Conservation (phyloP, 1,140 invertebrate species). For the Wasmannia auropunctata region DNA sequence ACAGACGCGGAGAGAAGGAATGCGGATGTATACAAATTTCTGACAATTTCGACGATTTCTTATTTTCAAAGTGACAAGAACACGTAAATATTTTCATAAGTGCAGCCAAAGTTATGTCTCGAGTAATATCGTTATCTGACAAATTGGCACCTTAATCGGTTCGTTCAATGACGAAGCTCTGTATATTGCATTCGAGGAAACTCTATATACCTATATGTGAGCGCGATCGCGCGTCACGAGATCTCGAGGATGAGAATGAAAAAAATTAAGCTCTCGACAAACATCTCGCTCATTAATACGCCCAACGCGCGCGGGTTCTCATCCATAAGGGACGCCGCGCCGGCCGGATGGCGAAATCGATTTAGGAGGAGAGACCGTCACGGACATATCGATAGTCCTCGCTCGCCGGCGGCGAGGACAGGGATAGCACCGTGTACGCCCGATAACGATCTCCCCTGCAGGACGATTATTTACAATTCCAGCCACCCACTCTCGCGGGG, state of each 20-base stretch:
- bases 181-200: not conserved
- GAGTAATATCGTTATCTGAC: not conserved
- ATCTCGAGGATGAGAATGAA: not conserved
- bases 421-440: constrained; percentile 48
- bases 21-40: not conserved
- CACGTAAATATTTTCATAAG: not conserved
- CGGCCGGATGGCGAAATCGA: constrained; percentile 30
- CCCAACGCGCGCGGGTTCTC: not conserved
- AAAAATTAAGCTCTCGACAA: not conserved
- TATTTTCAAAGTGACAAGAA: not conserved
- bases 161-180: not conserved
- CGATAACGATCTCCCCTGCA: constrained; percentile 77
- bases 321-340: not conserved
- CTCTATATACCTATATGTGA: not conserved
- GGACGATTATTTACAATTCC: constrained; percentile 79
- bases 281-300: constrained; percentile 17
- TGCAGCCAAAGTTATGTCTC: not conserved
- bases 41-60: too few species aligned
- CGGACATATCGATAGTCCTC: constrained; percentile 20
- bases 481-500: constrained; percentile 76
- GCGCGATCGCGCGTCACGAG: not conserved
- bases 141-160: not conserved
- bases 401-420: constrained; percentile 32
- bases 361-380: constrained; percentile 32
- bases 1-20: not conserved